A percentile compares a stretch with the other conserved stretches of the same genome.
Conservation (phyloP, 2,797 vertebrate genomes). For the Apogon talboti region DNA sequence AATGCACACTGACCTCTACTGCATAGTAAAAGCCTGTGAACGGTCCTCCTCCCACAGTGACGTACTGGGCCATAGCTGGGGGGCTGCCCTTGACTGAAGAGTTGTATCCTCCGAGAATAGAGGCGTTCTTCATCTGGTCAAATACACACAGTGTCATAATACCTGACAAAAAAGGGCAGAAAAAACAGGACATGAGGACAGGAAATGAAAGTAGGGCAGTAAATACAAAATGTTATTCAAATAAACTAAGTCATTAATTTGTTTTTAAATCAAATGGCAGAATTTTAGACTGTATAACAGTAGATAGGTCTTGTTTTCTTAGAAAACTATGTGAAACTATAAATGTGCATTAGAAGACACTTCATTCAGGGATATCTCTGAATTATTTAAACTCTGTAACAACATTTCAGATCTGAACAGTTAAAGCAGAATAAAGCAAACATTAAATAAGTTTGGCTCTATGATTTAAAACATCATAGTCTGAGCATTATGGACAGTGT, state of each 20-base stretch:
- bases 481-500: too few relatives aligned
- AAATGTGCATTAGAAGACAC: too few relatives aligned
- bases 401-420: too few relatives aligned
- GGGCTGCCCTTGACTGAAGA: constrained; percentile 95
- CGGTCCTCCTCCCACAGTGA: constrained; percentile 94
- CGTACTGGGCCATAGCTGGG: constrained; percentile 97
- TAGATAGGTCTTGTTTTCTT: neutral
- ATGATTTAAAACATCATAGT: too few relatives aligned
- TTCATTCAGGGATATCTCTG: too few relatives aligned
- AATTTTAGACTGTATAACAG: too few relatives aligned
- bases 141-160: constrained; percentile 95
- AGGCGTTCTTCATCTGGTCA: constrained; percentile 99
- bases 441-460: too few relatives aligned
- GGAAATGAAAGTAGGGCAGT: neutral
- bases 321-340: too few relatives aligned
- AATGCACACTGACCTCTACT: constrained; percentile 87
- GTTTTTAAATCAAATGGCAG: neutral
- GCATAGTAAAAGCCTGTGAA: constrained; percentile 97
- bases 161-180: constrained; percentile 76
- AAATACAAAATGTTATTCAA: neutral
- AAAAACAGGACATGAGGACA: neutral
- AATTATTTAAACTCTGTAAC: too few relatives aligned
- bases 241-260: neutral
- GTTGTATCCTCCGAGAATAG: constrained; percentile 93
- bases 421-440: too few relatives aligned